Conservation (phyloP, 1,140 invertebrate genomes). For the Teleopsis dalmanni region DNA sequence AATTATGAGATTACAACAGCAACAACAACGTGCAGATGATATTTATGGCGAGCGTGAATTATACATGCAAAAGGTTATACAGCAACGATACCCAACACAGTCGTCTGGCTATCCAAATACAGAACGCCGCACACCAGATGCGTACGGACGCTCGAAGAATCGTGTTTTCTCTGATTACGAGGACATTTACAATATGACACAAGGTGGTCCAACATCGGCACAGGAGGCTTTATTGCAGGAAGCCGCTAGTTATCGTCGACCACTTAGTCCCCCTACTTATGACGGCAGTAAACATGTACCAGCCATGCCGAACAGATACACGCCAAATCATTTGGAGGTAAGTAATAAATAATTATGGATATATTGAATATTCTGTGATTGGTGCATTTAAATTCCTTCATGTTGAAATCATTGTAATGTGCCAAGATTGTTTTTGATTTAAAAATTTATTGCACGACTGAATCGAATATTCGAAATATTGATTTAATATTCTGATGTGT, state of each 20-base stretch:
- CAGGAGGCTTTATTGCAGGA: conserved; percentile 37
- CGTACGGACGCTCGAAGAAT: conserved; percentile 63
- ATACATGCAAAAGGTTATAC: conserved; percentile 40
- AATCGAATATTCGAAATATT: too few species aligned
- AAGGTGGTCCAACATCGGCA: conserved; percentile 19
- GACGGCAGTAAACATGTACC: conserved; percentile 40
- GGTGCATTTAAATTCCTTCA: too few species aligned
- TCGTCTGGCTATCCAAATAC: conserved; percentile 19
- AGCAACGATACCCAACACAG: conserved; percentile 28
- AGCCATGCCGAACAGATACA: conserved; percentile 39
- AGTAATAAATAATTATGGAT: too few species aligned
- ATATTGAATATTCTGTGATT: too few species aligned
- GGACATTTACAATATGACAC: conserved; percentile 58
- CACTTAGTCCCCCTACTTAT: conserved; percentile 43
- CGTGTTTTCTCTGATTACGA: conserved; percentile 64
- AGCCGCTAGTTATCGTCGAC: conserved; percentile 40
- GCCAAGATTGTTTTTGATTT: too few species aligned
- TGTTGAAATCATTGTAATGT: too few species aligned
- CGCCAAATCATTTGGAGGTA: conserved; percentile 42
- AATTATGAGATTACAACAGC: conserved; percentile 31
- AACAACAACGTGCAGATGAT: conserved; percentile 24
- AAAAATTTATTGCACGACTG: too few species aligned
- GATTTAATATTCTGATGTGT: too few species aligned
- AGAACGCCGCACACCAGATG: conserved; percentile 72
- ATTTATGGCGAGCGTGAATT: conserved; percentile 39